Conservation (phyloP, 2,797 vertebrate species). For the Echiichthys vipera region DNA sequence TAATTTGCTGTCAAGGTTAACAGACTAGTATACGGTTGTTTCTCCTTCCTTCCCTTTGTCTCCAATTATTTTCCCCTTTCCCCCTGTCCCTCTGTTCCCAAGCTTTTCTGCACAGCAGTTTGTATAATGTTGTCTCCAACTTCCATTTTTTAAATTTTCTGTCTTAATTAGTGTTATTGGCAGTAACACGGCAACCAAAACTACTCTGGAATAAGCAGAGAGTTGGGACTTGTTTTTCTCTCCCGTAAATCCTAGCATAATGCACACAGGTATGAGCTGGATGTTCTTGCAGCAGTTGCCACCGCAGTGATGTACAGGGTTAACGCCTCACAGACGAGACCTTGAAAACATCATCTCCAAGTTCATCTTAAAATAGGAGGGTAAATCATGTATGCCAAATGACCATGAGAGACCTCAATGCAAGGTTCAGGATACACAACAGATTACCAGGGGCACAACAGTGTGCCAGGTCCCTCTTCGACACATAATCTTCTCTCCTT, state of each 20-base stretch:
- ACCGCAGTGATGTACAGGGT: not conserved
- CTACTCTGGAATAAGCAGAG: constrained; percentile 15
- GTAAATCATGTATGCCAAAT: not conserved
- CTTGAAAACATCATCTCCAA: not conserved
- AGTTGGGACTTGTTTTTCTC: not conserved
- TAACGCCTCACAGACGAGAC: constrained; percentile 8
- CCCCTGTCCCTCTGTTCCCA: not conserved
- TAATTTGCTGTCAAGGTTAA: not conserved
- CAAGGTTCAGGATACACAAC: not conserved
- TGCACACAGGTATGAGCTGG: not conserved
- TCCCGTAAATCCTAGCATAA: not conserved
- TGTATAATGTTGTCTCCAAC: not conserved
- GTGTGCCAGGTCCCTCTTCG: not conserved
- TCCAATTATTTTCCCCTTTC: not conserved
- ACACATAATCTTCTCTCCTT: constrained; percentile 5
- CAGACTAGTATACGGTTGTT: not conserved
- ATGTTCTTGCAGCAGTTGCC: not conserved
- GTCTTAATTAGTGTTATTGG: constrained; percentile 28
- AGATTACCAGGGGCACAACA: not conserved
- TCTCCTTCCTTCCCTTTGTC: not conserved
- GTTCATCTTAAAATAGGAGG: constrained; percentile 11
- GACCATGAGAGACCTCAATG: not conserved
- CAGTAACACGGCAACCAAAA: constrained; percentile 44
- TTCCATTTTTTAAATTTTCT: not conserved
- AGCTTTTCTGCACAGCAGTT: not conserved